Percentiles rank a stretch among this genome's conserved stretches.
These are phyloP conservation scores for Notoglanidium macrostoma DNA, from an alignment of 2,797 vertebrate species.

Conservation along the genomic window DNA sequence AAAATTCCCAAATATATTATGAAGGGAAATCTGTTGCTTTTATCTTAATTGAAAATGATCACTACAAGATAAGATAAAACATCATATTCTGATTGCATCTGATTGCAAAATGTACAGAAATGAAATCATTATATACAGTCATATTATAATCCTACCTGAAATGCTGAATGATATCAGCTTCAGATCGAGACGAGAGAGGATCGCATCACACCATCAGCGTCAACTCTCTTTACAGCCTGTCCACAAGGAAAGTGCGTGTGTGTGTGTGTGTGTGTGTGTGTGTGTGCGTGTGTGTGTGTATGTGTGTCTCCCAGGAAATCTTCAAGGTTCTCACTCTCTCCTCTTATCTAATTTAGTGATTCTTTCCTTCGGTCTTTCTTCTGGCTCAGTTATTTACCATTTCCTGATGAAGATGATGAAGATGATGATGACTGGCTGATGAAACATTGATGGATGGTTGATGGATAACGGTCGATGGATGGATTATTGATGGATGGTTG, in stretches of 20 bases:
- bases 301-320: constrained; percentile 4
- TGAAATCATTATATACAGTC: not conserved
- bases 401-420: not conserved
- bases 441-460: not conserved
- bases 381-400: not conserved
- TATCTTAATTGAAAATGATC: not conserved
- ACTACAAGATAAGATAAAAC: not conserved
- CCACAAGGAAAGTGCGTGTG: not conserved
- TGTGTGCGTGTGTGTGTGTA: constrained; percentile 8
- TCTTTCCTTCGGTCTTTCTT: not conserved
- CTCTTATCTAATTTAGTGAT: constrained; percentile 1
- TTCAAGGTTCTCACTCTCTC: not conserved
- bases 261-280: constrained; percentile 13
- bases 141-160: constrained; percentile 2
- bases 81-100: not conserved
- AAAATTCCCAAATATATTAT: not conserved
- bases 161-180: not conserved
- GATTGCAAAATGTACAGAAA: not conserved
- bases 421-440: not conserved
- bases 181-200: not conserved
- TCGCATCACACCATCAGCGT: constrained; percentile 9
- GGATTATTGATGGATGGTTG: not conserved
- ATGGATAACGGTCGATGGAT: not conserved
- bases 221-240: not conserved
- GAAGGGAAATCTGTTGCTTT: not conserved